Evolutionary conservation across 2,113 vertebrate genomes (phyloP), one percentile per base, ranked within the genome.

Genomic region (Pollachius pollachius): DNA sequence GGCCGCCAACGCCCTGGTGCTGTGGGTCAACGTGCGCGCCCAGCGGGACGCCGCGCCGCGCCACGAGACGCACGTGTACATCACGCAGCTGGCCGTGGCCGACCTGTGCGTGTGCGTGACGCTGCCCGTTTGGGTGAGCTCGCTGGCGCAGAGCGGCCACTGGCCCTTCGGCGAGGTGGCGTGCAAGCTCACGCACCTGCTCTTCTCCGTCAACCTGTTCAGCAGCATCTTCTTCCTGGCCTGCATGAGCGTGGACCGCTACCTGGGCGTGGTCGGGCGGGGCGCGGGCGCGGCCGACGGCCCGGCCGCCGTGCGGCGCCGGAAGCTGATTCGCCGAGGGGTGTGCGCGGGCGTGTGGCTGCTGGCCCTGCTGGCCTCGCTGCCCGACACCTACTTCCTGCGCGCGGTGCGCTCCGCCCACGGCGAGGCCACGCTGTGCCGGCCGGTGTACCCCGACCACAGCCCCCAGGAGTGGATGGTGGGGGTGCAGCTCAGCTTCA

Each of bases 181-280:
- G 0, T 99, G 97, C 81, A 98, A 98, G 84, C 78, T 96, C 77
- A 95, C 94, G 0, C 95, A 98, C 82, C 91, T 97, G 69, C 84
- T 97, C 57, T 98, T 96, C 86, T 95, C 93, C 62, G 94, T 98
- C 92, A 99, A 98, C 90, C 91, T 98, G 63, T 97, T 95, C 0
- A 70, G 96, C 70, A 97, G 96, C 88, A 99, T 99, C 90, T 97
- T 98, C 89, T 97, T 99, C 89, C 84, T 99, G 75, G 91, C 94
- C 0, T 97, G 96, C 88, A 98, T 99, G 95, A 98, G 97, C 0
- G 91, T 97, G 74, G 97, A 99, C 86, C 95, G 96, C 64, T 99
- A 98, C 83, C 88, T 97, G 5, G 95, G 93, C 0, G 83, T 95
- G 73, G 65, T 52, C 41, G 17, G 52, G 77, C 37, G 0, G 3